A percentile compares a stretch with the other conserved stretches of the same genome.
These are phyloP conservation scores for Rutpela maculata DNA, from an alignment of 2,888 invertebrate genomes.

Conservation along the genomic window DNA sequence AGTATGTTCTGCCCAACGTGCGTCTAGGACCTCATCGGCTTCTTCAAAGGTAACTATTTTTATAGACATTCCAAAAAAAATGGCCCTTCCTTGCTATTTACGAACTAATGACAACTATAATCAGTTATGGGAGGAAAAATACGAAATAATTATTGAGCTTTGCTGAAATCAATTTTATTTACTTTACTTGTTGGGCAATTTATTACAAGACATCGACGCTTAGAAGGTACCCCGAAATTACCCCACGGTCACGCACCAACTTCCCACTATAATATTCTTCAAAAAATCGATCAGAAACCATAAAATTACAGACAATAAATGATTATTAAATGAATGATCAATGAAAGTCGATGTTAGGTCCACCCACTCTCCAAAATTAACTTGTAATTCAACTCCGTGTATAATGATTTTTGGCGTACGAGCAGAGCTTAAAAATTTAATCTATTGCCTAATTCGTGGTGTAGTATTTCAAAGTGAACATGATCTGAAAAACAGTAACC, in stretches of 20 bases:
- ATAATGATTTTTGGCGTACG: conserved; percentile 48
- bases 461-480: conserved; percentile 59
- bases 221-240: conserved; percentile 24
- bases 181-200: neutral
- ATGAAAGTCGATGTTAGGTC: conserved; percentile 41
- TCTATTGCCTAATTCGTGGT: conserved; percentile 59
- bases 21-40: too few relatives aligned
- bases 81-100: too few relatives aligned
- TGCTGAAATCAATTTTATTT: conserved; percentile 13
- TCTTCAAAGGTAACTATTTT: too few relatives aligned
- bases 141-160: neutral
- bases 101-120: too few relatives aligned
- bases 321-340: conserved; percentile 45
- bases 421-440: conserved; percentile 47
- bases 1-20: too few relatives aligned
- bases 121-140: neutral
- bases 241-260: neutral
- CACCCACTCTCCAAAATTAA: conserved; percentile 52
- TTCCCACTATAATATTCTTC: conserved; percentile 15
- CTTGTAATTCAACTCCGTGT: conserved; percentile 34
- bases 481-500: conserved; percentile 43
- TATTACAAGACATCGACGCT: neutral
- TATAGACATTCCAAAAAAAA: too few relatives aligned
- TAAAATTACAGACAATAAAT: conserved; percentile 35
- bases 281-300: conserved; percentile 36